Percentiles rank a stretch among this genome's conserved stretches.
Conservation (phyloP, 1,140 invertebrate genomes). For the Sitobion miscanthi region DNA sequence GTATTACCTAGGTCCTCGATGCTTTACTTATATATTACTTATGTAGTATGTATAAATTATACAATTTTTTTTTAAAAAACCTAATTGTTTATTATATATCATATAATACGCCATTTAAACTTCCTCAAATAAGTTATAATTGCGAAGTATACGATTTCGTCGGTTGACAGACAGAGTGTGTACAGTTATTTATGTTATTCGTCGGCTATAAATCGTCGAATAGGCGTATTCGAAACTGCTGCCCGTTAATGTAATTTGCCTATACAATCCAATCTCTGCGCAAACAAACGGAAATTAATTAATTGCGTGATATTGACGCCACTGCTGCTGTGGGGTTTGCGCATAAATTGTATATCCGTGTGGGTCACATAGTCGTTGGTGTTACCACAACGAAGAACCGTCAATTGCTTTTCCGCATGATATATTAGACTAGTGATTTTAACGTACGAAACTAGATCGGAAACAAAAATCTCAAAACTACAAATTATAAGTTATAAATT, state of each 20-base stretch:
- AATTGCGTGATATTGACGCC: constrained; percentile 26
- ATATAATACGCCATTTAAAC: neutral
- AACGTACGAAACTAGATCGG: neutral
- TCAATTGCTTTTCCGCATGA: neutral
- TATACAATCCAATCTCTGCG: constrained; percentile 21
- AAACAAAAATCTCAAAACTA: neutral
- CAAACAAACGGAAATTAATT: constrained; percentile 34
- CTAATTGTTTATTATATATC: neutral
- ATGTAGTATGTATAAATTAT: no score
- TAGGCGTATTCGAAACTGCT: constrained; percentile 24
- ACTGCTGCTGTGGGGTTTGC: neutral
- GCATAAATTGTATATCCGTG: neutral
- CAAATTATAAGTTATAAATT: neutral
- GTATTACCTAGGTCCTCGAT: neutral
- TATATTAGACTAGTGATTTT: neutral
- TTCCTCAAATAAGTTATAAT: neutral
- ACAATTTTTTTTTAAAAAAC: neutral
- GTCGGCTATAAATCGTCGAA: constrained; percentile 26
- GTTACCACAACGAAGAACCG: neutral
- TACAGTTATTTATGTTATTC: constrained; percentile 39
- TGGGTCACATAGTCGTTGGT: neutral
- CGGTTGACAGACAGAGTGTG: neutral
- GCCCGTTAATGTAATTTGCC: constrained; percentile 28
- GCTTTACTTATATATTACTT: neutral
- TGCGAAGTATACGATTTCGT: constrained; percentile 8